Evolutionary conservation across 2,797 vertebrate genomes (phyloP).

Genomic region (Amphiprion clarkii): DNA sequence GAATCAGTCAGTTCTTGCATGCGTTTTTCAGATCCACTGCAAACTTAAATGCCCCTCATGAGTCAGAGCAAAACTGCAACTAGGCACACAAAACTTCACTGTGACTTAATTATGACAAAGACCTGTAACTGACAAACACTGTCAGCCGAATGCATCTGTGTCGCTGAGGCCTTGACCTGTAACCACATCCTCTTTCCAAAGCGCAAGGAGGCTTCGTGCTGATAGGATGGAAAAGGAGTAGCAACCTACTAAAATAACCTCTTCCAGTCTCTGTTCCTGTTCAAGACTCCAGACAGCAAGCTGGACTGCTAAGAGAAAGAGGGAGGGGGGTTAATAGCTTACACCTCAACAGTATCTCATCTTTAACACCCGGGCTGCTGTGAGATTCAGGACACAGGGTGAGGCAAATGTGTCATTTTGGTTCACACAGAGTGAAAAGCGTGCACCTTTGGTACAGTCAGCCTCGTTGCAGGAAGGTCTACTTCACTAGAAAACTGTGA

Average conservation of each 20-base stretch:
- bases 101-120: constrained; percentile 68
- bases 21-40: neutral
- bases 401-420: constrained; percentile 24
- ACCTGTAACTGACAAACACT: constrained; percentile 70
- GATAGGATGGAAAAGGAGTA: constrained; percentile 80
- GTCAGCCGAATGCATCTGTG: constrained; percentile 60
- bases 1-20: neutral
- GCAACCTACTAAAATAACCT: constrained; percentile 78
- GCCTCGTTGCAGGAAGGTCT: neutral
- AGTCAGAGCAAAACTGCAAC: constrained; percentile 67
- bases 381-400: constrained; percentile 36
- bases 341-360: constrained; percentile 18
- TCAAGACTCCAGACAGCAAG: constrained; percentile 57
- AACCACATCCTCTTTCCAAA: constrained; percentile 85
- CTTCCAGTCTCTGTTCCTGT: constrained; percentile 80
- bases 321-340: constrained; percentile 24
- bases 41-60: constrained; percentile 16
- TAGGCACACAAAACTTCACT: constrained; percentile 33
- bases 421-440: neutral
- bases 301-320: constrained; percentile 21
- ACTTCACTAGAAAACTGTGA: neutral
- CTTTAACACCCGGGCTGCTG: constrained; percentile 33
- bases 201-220: constrained; percentile 65
- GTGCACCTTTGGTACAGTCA: neutral
- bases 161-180: constrained; percentile 70